A percentile compares a stretch with the other conserved stretches of the same genome.
Evolutionary conservation across 2,113 vertebrate genomes (phyloP).

Genomic region (Xerus inauris): DNA sequence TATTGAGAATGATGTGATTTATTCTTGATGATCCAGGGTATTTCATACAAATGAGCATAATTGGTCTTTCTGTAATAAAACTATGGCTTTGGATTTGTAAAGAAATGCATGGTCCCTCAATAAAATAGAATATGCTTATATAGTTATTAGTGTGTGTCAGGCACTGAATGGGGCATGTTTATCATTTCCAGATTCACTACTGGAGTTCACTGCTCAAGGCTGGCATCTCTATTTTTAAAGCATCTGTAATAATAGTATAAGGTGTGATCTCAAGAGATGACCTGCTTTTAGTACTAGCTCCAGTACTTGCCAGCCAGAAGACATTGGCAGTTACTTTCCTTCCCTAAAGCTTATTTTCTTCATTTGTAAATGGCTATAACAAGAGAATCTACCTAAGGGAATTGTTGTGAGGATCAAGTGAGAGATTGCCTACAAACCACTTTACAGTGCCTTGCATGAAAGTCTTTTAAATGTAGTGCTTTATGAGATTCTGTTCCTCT

Average conservation of each 20-base stretch:
- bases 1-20: background rate
- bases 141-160: background rate
- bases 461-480: background rate
- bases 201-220: background rate
- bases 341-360: background rate
- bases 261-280: background rate
- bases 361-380: background rate
- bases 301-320: too few species aligned
- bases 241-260: background rate
- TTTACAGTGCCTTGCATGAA: too few species aligned
- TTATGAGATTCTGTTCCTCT: background rate
- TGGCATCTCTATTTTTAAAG: background rate
- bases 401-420: background rate
- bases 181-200: background rate
- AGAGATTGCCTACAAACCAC: background rate
- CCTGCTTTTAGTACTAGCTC: background rate
- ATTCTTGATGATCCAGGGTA: background rate
- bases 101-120: background rate
- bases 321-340: background rate
- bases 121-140: background rate
- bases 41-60: background rate
- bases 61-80: background rate
- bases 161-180: background rate
- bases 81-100: background rate
- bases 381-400: background rate